Percentiles rank a stretch among this genome's conserved stretches.
These are phyloP conservation scores for Agrotis segetum DNA, from an alignment of 2,888 invertebrate species.

Conservation along the genomic window DNA sequence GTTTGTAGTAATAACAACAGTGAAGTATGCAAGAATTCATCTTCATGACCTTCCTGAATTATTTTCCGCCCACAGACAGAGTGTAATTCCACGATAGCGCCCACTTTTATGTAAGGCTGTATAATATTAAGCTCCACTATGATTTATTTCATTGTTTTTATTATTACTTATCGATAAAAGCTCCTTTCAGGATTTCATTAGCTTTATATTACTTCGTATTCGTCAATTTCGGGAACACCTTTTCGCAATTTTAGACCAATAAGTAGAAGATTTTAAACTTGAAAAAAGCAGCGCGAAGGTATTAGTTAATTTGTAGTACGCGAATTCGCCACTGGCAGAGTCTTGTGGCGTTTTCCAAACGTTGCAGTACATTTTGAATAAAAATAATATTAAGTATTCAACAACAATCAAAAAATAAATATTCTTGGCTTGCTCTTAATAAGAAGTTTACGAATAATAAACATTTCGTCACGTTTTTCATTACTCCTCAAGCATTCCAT, in stretches of 20 bases:
- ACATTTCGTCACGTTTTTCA: conserved; percentile 41
- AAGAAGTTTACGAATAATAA: conserved; percentile 2
- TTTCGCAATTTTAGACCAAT: neutral
- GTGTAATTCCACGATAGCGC: neutral
- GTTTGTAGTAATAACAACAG: neutral
- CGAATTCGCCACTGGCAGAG: too few relatives aligned
- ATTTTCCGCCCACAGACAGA: neutral
- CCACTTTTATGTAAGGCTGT: neutral
- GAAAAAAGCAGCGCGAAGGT: too few relatives aligned
- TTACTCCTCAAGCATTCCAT: conserved; percentile 16
- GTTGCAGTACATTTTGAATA: too few relatives aligned
- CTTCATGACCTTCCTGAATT: too few relatives aligned
- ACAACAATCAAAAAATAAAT: neutral
- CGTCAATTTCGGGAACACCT: neutral
- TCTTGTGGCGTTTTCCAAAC: too few relatives aligned
- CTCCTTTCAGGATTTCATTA: neutral
- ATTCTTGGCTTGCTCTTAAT: conserved; percentile 5
- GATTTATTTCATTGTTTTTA: neutral
- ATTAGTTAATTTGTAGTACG: too few relatives aligned
- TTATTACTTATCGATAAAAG: neutral
- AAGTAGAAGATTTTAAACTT: too few relatives aligned
- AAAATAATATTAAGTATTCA: too few relatives aligned
- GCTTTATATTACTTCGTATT: neutral
- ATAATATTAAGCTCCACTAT: neutral
- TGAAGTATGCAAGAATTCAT: neutral